phyloP scores from a whole-genome alignment of 2,797 vertebrate genomes.

The Adrianichthys oophorus region DNA sequence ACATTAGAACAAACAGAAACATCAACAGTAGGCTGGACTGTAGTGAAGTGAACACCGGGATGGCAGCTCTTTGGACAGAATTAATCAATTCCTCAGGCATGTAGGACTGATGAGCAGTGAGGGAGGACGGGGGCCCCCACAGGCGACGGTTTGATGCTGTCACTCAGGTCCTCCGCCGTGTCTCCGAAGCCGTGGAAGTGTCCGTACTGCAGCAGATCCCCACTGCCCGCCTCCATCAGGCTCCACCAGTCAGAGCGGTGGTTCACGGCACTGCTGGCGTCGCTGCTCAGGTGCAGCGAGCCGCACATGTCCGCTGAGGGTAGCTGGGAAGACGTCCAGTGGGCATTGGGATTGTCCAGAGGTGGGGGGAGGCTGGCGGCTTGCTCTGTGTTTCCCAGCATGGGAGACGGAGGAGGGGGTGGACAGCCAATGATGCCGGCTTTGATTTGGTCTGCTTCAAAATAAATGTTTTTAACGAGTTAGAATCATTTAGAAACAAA shows the following conservation, averaged over 20 bases:
- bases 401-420: constrained; percentile 33
- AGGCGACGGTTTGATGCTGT: constrained; percentile 56
- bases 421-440: constrained; percentile 75
- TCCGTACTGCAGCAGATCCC: constrained; percentile 86
- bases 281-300: constrained; percentile 85
- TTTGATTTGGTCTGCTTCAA: constrained; percentile 80
- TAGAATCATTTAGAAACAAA: too few species aligned
- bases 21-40: too few species aligned
- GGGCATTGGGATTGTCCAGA: constrained; percentile 25
- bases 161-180: constrained; percentile 91
- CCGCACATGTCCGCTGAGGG: constrained; percentile 83
- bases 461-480: too few species aligned
- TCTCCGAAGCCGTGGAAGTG: constrained; percentile 95
- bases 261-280: constrained; percentile 83
- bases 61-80: too few species aligned
- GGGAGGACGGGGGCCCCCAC: too few species aligned
- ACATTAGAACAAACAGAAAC: too few species aligned
- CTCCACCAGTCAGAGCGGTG: constrained; percentile 80
- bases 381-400: constrained; percentile 59
- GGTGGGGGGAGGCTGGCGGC: constrained; percentile 43
- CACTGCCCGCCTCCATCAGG: constrained; percentile 56
- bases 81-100: too few species aligned
- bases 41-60: too few species aligned
- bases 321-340: constrained; percentile 14
- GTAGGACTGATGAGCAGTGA: too few species aligned